Base-by-base conservation (phyloP, 1,140 invertebrate genomes). In the Goniozus legneri region DNA sequence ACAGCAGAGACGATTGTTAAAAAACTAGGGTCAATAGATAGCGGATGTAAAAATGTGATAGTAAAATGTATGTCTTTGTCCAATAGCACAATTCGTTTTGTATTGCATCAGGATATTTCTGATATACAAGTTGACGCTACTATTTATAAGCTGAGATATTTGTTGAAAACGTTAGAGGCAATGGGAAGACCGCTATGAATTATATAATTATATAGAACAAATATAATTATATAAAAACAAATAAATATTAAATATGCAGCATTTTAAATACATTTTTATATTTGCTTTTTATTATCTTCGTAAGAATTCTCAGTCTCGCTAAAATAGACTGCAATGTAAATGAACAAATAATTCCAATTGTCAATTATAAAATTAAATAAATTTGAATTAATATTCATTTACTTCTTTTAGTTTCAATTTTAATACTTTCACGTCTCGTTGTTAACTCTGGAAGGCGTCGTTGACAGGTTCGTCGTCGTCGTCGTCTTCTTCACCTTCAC, bases 401-500 rank as follows among this genome's bases (percentile, higher is more conserved):
- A 27, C 10, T 27, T 6, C 10, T 27, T 27, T 27, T 27, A 6
- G 10, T 27, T 4, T 10, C 24, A 27, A 10, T 27, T 6, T 27
- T 6, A 27, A 27, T 27, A 10, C 4, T 10, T 27, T 27, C 24
- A 27, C 4, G 4, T 4, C 4, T 27, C 24, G 10, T 42, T 18
- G 18, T 67, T 69, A 76, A 67, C 64, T 75, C 21, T 76, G 73
- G 55, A 83, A 83, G 16, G 79, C 78, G n/a, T 80, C 79, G 49
- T 80, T 81, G 10, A 60, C 63, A 2, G 76, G 77, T 14, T 82
- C 84, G 31, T 91, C 89, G 52, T 95, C 91, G 18, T 91, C 89
- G 36, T 90, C 89, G 34, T 92, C 90, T 24, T 95, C 92, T 10
- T 94, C 92, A 34, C 91, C 93, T 68, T 97, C 95, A n/a, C 91